Percentiles rank a stretch among this genome's conserved stretches.
These are phyloP conservation scores for Campylomormyrus tamandua DNA, from an alignment of 2,113 vertebrate species.

Conservation along the genomic window DNA sequence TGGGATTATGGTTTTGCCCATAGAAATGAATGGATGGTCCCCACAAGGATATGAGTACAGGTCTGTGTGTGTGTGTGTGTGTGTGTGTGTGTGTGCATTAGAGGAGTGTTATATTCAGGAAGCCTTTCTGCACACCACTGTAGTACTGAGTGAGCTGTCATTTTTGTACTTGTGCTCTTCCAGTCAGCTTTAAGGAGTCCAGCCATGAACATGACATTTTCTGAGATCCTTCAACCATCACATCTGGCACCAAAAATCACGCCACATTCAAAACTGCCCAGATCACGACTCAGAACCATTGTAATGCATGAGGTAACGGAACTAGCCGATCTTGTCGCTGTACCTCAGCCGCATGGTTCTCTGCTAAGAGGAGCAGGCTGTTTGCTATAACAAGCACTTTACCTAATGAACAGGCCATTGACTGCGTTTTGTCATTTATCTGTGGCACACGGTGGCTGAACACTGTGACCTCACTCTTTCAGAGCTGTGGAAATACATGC, in stretches of 20 bases:
- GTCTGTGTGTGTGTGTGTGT: neutral
- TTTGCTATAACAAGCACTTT: neutral
- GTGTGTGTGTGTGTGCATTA: neutral
- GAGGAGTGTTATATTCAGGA: neutral
- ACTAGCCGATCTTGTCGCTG: neutral
- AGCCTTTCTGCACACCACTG: neutral
- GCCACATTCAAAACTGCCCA: neutral
- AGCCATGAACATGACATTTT: neutral
- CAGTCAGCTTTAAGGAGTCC: neutral
- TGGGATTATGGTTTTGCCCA: too few species aligned
- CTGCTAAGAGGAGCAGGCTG: neutral
- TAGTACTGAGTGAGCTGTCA: neutral
- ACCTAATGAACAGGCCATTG: neutral
- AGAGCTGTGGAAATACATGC: neutral
- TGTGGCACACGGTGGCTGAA: neutral
- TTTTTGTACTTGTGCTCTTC: neutral
- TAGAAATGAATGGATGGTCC: too few species aligned
- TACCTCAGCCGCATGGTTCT: neutral
- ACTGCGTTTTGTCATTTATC: neutral
- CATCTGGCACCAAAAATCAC: neutral
- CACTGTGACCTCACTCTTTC: neutral
- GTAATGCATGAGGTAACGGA: neutral
- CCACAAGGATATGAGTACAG: too few species aligned
- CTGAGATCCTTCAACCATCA: neutral
- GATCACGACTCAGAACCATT: neutral